Evolutionary conservation across 2,113 vertebrate species (phyloP).

Genomic region (Strix uralensis): DNA sequence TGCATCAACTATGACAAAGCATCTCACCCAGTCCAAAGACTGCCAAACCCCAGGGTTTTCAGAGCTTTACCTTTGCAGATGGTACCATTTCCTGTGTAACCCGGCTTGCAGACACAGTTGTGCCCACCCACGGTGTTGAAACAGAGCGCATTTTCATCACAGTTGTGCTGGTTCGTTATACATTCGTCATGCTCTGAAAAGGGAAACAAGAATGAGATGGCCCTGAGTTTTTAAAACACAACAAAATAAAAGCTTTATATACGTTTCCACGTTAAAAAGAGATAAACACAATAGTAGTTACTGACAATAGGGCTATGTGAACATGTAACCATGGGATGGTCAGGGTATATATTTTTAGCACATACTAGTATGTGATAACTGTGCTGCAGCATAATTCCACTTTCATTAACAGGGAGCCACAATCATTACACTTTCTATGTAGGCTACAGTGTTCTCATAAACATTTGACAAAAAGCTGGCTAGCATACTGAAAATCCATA

Average conservation of each 20-base stretch:
- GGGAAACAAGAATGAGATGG: background rate
- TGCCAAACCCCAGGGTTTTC: background rate
- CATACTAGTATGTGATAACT: background rate
- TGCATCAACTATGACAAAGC: background rate
- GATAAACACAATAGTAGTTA: background rate
- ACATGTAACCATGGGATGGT: background rate
- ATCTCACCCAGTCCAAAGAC: background rate
- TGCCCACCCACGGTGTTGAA: constrained; percentile 97
- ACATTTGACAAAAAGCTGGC: background rate
- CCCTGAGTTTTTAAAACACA: background rate
- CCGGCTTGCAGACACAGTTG: constrained; percentile 95
- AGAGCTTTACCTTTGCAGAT: constrained; percentile 87
- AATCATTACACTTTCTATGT: background rate
- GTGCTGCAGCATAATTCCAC: background rate
- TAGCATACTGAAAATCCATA: constrained; percentile 33
- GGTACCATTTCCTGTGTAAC: constrained; percentile 93
- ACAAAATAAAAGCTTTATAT: background rate
- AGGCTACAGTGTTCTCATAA: background rate
- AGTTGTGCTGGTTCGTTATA: constrained; percentile 89
- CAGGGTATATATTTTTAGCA: background rate
- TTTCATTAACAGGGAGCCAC: background rate
- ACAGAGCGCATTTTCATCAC: constrained; percentile 93
- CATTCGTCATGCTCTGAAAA: constrained; percentile 95
- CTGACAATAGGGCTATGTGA: background rate
- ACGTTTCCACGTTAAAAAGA: background rate